phyloP scores from a whole-genome alignment of 2,113 vertebrate species.

The Scomber colias region DNA sequence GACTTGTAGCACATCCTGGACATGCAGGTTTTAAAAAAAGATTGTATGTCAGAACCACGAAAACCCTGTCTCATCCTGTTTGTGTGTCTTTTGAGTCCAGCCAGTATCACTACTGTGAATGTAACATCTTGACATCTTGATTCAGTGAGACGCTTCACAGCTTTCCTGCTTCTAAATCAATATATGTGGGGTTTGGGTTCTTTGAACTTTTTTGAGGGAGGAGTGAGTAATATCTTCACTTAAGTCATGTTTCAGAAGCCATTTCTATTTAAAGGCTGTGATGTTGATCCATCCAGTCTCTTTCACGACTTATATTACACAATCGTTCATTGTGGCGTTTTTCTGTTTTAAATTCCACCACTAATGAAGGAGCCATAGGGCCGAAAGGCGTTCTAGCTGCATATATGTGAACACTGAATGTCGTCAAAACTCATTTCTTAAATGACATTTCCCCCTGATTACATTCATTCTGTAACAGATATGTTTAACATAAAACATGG shows the following conservation, averaged over 20 bases:
- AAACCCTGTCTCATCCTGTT: constrained; percentile 33
- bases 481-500: constrained; percentile 41
- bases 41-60: constrained; percentile 63
- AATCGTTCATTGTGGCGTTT: constrained; percentile 46
- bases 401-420: constrained; percentile 59
- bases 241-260: constrained; percentile 57
- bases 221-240: constrained; percentile 52
- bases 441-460: constrained; percentile 64
- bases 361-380: constrained; percentile 70
- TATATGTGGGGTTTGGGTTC: constrained; percentile 52
- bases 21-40: constrained; percentile 53
- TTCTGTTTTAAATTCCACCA: constrained; percentile 42
- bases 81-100: constrained; percentile 52
- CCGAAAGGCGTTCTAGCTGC: constrained; percentile 59
- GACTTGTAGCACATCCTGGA: constrained; percentile 63
- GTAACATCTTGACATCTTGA: constrained; percentile 76
- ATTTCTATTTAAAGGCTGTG: constrained; percentile 53
- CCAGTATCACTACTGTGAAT: constrained; percentile 72
- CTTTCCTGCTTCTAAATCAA: constrained; percentile 67
- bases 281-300: constrained; percentile 39
- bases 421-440: constrained; percentile 57
- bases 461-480: constrained; percentile 63
- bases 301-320: constrained; percentile 45
- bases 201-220: constrained; percentile 42
- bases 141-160: constrained; percentile 63